A percentile compares a stretch with the other conserved stretches of the same genome.
Conservation (phyloP, 2,113 vertebrate species). For the Mustela lutreola region DNA sequence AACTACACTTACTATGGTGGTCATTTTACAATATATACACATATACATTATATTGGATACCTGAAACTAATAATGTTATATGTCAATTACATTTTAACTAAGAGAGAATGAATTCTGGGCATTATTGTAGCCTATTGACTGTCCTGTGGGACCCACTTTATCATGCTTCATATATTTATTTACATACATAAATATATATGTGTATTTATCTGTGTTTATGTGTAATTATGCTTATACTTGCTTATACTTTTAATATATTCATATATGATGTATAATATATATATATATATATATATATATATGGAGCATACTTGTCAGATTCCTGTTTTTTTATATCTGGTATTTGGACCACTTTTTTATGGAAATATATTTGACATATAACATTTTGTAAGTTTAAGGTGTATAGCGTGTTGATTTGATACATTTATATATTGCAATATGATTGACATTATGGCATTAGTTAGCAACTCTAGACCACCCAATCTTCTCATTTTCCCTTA, state of each 20-base stretch:
- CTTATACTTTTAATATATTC: not conserved
- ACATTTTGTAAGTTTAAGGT: not conserved
- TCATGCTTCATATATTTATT: conserved; percentile 5
- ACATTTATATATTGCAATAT: not conserved
- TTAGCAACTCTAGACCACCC: not conserved
- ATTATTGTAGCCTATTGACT: not conserved
- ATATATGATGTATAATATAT: not conserved
- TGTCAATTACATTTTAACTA: not conserved
- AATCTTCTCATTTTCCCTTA: not conserved
- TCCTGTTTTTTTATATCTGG: conserved; percentile 11
- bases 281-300: not conserved
- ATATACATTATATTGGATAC: not conserved
- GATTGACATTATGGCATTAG: not conserved
- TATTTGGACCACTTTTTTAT: conserved; percentile 3
- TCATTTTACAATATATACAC: not conserved
- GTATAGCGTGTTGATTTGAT: not conserved
- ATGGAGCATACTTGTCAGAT: not conserved
- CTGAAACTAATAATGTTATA: not conserved
- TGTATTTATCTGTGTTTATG: not conserved
- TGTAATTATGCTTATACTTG: not conserved
- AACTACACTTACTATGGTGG: not conserved
- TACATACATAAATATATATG: not conserved
- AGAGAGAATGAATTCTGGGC: conserved; percentile 3
- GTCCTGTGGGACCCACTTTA: not conserved
- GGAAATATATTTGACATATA: not conserved